Evolutionary conservation across 2,888 invertebrate species (phyloP), one percentile per base, ranked within the genome.

Genomic region (Thymelicus sylvestris): DNA sequence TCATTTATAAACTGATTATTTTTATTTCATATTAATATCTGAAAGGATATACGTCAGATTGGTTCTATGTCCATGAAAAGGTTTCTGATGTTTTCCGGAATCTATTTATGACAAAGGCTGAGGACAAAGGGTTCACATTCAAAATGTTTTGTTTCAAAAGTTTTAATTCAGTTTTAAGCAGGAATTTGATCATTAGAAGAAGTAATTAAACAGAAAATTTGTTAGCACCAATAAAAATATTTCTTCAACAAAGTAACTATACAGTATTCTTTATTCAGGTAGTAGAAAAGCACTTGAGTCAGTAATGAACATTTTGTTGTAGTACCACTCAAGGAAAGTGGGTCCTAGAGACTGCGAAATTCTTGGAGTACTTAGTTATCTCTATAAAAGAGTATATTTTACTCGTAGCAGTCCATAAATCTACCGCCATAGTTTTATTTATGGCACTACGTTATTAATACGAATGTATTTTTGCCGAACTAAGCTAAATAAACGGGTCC

Each of bases 351-450:
- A 52, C 52, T 6, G 38, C 52, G 24, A 41, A 60, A 60, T 41
- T 41, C 60, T 60, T 41, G 15, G 15, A 62, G 44, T 64, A 59
- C 64, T 59, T 64, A 69, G 59, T 50, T 60, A 41, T 65, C 48
- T 70, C 39, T 57, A 64, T 50, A 59, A 41, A 57, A 39, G 48
- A 59, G 44, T 61, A 60, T 60, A 41, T 64, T 65, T 64, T 60
- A 69, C 63, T 64, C 39, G n/a, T 41, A 44, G 52, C 50, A 70
- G 69, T 70, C 41, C 65, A 48, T 70, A 64, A 65, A 70, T 60
- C 57, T 65, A 50, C 47, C 70, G 52, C 65, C 64, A 70, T 65
- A 70, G 70, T 65, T 65, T 69, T 70, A 70, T 70, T 65, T 65
- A 70, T 41, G 48, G 50, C 59, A 59, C 59, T n/a, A 8, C 24